Base-by-base conservation (phyloP, 2,113 vertebrate species). In the Hippocampus comes region DNA sequence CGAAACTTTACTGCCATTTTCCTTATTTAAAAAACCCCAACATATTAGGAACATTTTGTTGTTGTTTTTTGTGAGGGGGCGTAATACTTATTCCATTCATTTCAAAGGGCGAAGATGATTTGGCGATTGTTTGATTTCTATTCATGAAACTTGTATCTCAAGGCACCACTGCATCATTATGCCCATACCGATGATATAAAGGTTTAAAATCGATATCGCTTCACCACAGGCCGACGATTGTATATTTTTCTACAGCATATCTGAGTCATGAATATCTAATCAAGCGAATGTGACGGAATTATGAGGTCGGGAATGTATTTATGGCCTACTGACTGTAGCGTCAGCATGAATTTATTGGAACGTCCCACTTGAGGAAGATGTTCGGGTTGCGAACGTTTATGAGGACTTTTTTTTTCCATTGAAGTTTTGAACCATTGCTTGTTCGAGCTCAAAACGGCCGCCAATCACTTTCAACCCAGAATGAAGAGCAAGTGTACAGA, bases 201-300 rank as follows among this genome's bases (percentile, higher is more conserved):
- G 65, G 67, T 82, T 66, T 77, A 75, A 85, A 78, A 77, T 83
- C 83, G 74, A 65, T 85, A 81, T 79, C 78, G 77, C 82, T 80
- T 84, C 86, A 86, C 87, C 81, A 88, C 84, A 88, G 87, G 87
- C 88, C 78, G 81, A 87, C 88, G 89, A 92, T 89, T 91, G 91
- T 92, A 89, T 91, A 89, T 92, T 92, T 93, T 92, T 91, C 79
- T 88, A 90, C 76, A 82, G 66, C 86, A 87, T 83, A 89, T 89
- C 89, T 84, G 80, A 77, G 68, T 80, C 85, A 85, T 80, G 64
- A 83, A 82, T 79, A 80, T 86, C 84, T 91, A 86, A 89, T 88
- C 86, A 56, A 77, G 75, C 84, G 86, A 90, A 89, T 89, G 86
- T 88, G 84, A 79, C 27, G 17, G 15, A 41, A 59, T 27, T 55